phyloP scores from a whole-genome alignment of 2,888 invertebrate genomes.

The Amiota communis region DNA sequence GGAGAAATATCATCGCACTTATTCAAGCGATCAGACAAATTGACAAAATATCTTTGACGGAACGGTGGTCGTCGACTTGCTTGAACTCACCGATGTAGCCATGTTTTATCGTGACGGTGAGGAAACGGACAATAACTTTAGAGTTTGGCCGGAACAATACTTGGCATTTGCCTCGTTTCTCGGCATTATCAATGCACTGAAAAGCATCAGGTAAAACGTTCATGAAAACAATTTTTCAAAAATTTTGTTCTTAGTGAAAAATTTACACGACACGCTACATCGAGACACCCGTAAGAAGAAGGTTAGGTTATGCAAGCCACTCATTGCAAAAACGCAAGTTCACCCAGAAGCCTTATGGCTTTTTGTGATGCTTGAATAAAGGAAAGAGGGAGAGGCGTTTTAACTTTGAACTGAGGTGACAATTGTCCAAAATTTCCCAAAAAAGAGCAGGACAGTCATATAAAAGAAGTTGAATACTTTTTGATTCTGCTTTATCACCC shows the following conservation, averaged over 20 bases:
- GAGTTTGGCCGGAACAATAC: slow-evolving; percentile 97
- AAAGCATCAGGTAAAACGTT: slow-evolving; percentile 98
- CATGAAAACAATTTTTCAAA: slow-evolving; percentile 95
- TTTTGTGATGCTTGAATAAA: no score
- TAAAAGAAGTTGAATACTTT: no score
- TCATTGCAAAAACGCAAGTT: no score
- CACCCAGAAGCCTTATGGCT: no score
- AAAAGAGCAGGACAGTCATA: no score
- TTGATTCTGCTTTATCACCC: no score
- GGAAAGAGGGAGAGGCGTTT: no score
- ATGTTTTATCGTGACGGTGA: slow-evolving; percentile 99
- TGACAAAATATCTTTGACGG: slow-evolving; percentile 99
- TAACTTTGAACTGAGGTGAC: no score
- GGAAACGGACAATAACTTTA: slow-evolving; percentile 97
- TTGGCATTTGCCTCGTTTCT: slow-evolving; percentile 98
- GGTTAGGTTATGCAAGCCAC: no score
- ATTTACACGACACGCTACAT: neutral
- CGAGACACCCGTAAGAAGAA: slow-evolving; percentile 14
- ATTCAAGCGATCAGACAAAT: slow-evolving; percentile 96
- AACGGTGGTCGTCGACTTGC: slow-evolving; percentile 98
- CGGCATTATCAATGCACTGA: slow-evolving; percentile 98
- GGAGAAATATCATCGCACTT: slow-evolving; percentile 99
- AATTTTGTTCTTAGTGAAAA: slow-evolving; percentile 49
- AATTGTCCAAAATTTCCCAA: no score
- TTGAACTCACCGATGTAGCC: slow-evolving; percentile 99